These are phyloP conservation scores for Strongylocentrotus purpuratus DNA, from an alignment of 35 echinoderm and acorn worm species.

Conservation along the genomic window DNA sequence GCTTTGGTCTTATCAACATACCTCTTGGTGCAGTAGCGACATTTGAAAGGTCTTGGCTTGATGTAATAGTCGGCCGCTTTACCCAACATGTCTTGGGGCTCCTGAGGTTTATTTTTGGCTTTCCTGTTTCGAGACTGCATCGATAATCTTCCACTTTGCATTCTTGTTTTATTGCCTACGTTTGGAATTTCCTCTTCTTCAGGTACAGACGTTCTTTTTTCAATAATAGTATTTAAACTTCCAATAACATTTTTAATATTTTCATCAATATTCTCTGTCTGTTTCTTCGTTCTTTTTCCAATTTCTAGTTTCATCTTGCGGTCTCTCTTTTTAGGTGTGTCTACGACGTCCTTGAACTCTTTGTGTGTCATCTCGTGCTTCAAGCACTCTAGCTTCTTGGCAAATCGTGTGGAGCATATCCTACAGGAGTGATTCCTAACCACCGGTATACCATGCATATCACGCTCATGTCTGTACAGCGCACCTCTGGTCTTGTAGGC, in stretches of 20 bases:
- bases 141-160: neutral
- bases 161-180: neutral
- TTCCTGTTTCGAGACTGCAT: neutral
- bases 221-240: neutral
- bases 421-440: neutral
- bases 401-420: neutral
- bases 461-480: neutral
- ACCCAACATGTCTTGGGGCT: conserved; percentile 22
- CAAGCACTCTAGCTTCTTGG: conserved; percentile 10
- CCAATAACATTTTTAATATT: neutral
- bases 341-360: neutral
- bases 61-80: conserved; percentile 26
- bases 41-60: conserved; percentile 24
- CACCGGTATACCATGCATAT: neutral
- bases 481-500: neutral
- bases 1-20: conserved; percentile 14
- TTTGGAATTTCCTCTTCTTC: neutral
- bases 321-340: neutral
- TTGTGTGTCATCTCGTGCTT: conserved; percentile 29
- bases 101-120: neutral
- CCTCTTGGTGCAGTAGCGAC: conserved; percentile 26
- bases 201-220: neutral
- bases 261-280: neutral
- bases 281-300: neutral
- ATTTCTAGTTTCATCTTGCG: neutral